Evolutionary conservation across 2,888 invertebrate genomes (phyloP).

Genomic region (Tortrix viridana): DNA sequence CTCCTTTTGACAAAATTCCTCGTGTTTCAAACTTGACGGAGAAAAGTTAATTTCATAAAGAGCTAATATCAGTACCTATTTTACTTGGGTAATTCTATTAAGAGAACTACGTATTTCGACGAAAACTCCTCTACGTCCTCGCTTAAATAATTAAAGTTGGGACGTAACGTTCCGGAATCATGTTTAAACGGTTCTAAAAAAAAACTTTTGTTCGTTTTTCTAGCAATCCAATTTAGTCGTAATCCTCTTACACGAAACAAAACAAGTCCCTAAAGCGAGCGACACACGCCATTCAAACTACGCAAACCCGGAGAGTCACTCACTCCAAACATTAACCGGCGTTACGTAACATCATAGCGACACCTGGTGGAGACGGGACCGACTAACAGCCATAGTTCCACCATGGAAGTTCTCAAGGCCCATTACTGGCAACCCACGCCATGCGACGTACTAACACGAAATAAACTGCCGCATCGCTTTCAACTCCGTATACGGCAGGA

Average conservation of each 20-base stretch:
- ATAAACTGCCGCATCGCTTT: slow-evolving; percentile 54
- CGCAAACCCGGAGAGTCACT: slow-evolving; percentile 40
- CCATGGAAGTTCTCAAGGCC: slow-evolving; percentile 35
- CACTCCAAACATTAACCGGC: slow-evolving; percentile 25
- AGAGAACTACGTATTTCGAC: slow-evolving; percentile 12
- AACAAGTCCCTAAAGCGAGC: slow-evolving; percentile 6
- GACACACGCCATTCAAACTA: slow-evolving; percentile 40
- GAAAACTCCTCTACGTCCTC: slow-evolving; percentile 13
- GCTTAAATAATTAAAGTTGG: slow-evolving; percentile 24
- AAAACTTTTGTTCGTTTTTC: slow-evolving; percentile 23
- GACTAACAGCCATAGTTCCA: slow-evolving; percentile 6
- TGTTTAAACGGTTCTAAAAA: slow-evolving; percentile 17
- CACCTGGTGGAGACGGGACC: slow-evolving; percentile 44
- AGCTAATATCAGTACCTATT: slow-evolving; percentile 23
- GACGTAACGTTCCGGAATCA: slow-evolving; percentile 10
- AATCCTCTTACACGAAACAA: slow-evolving; percentile 38
- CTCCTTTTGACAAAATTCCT: slow-evolving; percentile 29
- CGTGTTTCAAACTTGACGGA: slow-evolving; percentile 5
- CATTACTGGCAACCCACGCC: slow-evolving; percentile 41
- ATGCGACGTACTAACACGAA: slow-evolving; percentile 46
- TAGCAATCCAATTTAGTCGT: slow-evolving; percentile 27
- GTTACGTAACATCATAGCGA: slow-evolving; percentile 40
- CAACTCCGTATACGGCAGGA: slow-evolving; percentile 43
- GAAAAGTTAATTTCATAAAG: slow-evolving; percentile 28
- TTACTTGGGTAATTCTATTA: slow-evolving; percentile 20